Base-by-base conservation (phyloP, 2,797 vertebrate species). In the Huso huso region DNA sequence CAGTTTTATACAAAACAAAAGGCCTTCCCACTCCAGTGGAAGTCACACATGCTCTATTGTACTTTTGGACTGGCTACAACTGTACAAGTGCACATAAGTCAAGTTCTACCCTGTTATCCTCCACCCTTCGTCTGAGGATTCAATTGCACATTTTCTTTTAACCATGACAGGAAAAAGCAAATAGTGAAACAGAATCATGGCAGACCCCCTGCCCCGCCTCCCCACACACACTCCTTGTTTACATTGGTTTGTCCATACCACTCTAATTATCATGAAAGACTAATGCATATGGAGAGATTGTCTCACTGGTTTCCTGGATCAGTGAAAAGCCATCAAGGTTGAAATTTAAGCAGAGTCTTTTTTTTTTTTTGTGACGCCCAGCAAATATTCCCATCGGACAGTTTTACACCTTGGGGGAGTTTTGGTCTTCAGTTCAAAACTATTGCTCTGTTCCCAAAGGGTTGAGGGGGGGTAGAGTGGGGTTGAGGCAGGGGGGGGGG, bases 71-170 rank as follows among this genome's bases (percentile, higher is more conserved):
- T 85, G 87, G 88, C 88, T 89, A 89, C 84, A 76, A 87, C 87
- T 87, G 82, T 85, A 88, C 86, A 88, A 91, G 87, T 90, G 89
- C 88, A 90, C 83, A 89, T 87, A 87, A 86, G 85, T 85, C 73
- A 84, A 86, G 83, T 84, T 87, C 87, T 92, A 94, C 92, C 91
- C 91, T 92, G 92, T 93, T 89, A 83, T 90, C 87, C 86, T 88
- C 85, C 83, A 88, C 83, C 87, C 89, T 86, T 86, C 84, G 87
- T 92, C 75, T 84, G 84, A 88, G 86, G 87, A 91, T 90, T 86
- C 77, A 85, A 91, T 91, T 90, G 85, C 87, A 92, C 91, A 90
- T 90, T 37, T 89, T 88, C 85, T 90, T 83, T 88, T 91, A 79
- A 87, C 87, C 85, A 85, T 84, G 83, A 89, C 87, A 86, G 86